Base-by-base conservation (phyloP, 1,140 invertebrate genomes). In the Heliothis subflexa region DNA sequence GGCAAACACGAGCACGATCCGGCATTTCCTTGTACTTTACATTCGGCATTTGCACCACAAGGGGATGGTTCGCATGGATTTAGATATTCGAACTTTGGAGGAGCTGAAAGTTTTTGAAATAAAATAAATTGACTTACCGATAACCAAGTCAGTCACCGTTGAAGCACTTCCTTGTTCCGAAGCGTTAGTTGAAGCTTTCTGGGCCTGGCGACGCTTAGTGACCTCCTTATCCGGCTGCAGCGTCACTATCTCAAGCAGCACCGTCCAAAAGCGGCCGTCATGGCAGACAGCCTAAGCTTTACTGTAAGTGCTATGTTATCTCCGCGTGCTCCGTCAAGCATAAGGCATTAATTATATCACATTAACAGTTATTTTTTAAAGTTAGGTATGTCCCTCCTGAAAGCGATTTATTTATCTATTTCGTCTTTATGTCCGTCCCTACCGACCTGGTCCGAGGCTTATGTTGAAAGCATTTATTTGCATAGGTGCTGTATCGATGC, bases 31-130 rank as follows among this genome's bases (percentile, higher is more conserved):
- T 95, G 93, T 14, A 95, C 88, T 80, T 93, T 94, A 86, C 97
- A 98, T 86, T 96, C 95, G 2, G 97, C 96, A 91, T 97, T 97
- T 13, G 96, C 96, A 64, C 97, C 97, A 90, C 97, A 98, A 7
- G 97, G 97, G 12, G 97, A 97, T 61, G 97, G 97, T 84, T 96
- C 94, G 88, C 97, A 97, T 45, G 96, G 96, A 87, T 97, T 94
- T 83, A 94, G 84, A 81, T 93, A 94, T 88, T 95, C 94, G 78
- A 88, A 81, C 76, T 89, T 88, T 86, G 84, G 82, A 68, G 90
- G 91, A 93, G 90, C 95, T 95, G 92, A 92, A 94, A 94, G 79
- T 85, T 84, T 84, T 85, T 81, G 72, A 76, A 89, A 87, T 82
- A 85, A 71, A 76, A 81, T 88, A 74, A 89, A 91, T 83, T 85